phyloP scores from a whole-genome alignment of 2,113 vertebrate genomes.

The Pseudorhombus dupliciocellatus region DNA sequence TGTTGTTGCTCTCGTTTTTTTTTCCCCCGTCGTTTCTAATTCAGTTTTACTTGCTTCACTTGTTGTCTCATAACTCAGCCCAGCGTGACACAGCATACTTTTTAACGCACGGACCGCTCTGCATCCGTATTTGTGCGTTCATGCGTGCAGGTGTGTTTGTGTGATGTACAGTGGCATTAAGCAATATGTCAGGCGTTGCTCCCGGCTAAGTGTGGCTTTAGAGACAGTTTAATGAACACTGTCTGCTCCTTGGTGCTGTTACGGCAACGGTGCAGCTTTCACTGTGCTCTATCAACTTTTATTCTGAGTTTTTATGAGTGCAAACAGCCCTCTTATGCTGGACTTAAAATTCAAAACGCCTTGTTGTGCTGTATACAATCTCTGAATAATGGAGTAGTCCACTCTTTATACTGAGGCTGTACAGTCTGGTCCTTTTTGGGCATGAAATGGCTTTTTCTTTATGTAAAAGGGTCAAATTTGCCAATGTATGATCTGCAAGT shows the following conservation, averaged over 20 bases:
- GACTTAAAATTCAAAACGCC: constrained; percentile 43
- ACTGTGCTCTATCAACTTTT: constrained; percentile 57
- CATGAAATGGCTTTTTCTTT: background rate
- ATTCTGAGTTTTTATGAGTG: constrained; percentile 57
- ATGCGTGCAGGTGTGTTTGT: constrained; percentile 5
- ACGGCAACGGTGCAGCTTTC: constrained; percentile 8
- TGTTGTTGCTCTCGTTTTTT: background rate
- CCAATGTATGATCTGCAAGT: background rate
- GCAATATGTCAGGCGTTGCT: constrained; percentile 56
- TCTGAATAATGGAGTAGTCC: constrained; percentile 43
- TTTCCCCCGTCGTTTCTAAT: background rate
- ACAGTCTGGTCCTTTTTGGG: background rate
- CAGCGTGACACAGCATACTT: background rate
- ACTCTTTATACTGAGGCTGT: constrained; percentile 30
- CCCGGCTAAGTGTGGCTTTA: constrained; percentile 59
- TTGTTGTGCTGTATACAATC: constrained; percentile 41
- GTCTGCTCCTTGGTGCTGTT: constrained; percentile 48
- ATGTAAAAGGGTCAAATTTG: background rate
- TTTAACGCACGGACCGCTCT: background rate
- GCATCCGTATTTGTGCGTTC: background rate
- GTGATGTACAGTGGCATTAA: constrained; percentile 59
- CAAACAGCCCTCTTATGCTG: constrained; percentile 44
- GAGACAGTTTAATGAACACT: constrained; percentile 65
- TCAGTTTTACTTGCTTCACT: background rate
- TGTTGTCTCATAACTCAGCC: background rate